A percentile compares a stretch with the other conserved stretches of the same genome.
Evolutionary conservation across 2,113 vertebrate species (phyloP).

Genomic region (Anseranas semipalmata): DNA sequence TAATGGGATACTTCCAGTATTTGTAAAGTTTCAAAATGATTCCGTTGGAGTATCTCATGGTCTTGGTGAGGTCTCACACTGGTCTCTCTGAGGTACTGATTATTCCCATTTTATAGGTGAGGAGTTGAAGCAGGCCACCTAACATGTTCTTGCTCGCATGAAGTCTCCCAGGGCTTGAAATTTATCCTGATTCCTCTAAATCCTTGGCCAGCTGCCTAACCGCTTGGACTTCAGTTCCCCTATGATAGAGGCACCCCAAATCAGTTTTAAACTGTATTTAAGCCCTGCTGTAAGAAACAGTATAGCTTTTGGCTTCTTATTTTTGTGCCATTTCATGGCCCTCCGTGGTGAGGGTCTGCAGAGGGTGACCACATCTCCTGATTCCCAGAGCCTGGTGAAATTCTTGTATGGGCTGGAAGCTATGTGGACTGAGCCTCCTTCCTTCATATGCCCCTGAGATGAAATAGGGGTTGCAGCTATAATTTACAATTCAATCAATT

Average conservation of each 20-base stretch:
- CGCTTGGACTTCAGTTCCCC: background rate
- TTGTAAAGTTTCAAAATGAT: background rate
- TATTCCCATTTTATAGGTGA: background rate
- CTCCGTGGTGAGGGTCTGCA: background rate
- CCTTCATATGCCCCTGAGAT: background rate
- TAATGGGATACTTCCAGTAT: background rate
- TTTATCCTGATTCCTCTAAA: background rate
- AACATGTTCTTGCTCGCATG: background rate
- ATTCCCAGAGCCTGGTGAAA: background rate
- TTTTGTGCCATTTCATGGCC: background rate
- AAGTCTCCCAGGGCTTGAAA: background rate
- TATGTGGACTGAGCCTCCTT: background rate
- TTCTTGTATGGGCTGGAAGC: background rate
- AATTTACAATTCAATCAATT: background rate
- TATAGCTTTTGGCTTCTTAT: background rate
- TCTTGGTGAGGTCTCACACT: background rate
- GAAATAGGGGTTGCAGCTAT: background rate
- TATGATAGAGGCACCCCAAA: background rate
- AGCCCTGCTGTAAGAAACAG: background rate
- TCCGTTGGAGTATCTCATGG: background rate
- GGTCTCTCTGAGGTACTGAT: background rate
- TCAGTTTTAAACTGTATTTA: background rate
- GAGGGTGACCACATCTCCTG: background rate
- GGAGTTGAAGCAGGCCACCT: background rate
- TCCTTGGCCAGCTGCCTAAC: background rate